Evolutionary conservation across 2,113 vertebrate species (phyloP).

Genomic region (Hepsetus odoe): DNA sequence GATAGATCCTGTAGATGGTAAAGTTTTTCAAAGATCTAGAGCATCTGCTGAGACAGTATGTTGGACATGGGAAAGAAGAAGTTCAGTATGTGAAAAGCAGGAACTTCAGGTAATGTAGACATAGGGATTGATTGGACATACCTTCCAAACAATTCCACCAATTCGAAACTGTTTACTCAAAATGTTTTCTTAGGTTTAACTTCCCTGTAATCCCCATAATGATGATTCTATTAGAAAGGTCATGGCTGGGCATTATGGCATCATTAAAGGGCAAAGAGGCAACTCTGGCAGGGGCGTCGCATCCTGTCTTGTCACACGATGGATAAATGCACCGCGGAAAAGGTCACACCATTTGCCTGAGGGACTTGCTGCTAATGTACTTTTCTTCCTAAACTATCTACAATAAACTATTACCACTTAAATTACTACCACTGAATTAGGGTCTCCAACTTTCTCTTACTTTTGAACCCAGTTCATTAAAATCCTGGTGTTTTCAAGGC

Average conservation of each 20-base stretch:
- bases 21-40: background rate
- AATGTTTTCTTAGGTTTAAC: background rate
- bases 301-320: background rate
- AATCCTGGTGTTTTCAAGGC: background rate
- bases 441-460: background rate
- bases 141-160: background rate
- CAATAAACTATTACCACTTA: background rate
- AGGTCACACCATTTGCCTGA: background rate
- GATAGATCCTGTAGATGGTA: background rate
- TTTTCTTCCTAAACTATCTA: background rate
- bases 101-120: background rate
- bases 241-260: background rate
- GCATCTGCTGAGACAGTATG: background rate
- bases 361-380: background rate
- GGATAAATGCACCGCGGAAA: background rate
- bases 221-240: background rate
- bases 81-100: too few species aligned
- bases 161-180: too few species aligned
- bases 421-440: background rate
- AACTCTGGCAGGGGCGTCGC: background rate
- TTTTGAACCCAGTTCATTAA: constrained; percentile 17
- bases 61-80: too few species aligned
- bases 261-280: background rate
- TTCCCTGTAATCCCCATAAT: background rate
- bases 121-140: background rate